Percentiles rank a stretch among this genome's conserved stretches.
Evolutionary conservation across 2,888 invertebrate genomes (phyloP).

Genomic region (Arenicola marina): DNA sequence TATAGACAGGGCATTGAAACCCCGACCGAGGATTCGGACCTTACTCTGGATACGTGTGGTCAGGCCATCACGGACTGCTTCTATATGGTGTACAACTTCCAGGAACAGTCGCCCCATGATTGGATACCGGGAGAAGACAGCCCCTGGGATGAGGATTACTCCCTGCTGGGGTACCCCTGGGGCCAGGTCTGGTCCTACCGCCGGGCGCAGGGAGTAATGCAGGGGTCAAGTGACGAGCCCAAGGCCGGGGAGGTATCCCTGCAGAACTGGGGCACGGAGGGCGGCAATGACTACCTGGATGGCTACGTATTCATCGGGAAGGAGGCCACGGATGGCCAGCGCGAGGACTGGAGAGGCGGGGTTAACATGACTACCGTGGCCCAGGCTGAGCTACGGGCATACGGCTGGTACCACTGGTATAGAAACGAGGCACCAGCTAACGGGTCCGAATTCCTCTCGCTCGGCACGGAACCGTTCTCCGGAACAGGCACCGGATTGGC

Average conservation of each 20-base stretch:
- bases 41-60: constrained; percentile 23
- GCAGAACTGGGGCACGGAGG: constrained; percentile 26
- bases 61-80: constrained; percentile 28
- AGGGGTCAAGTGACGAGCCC: constrained; percentile 3
- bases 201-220: constrained; percentile 10
- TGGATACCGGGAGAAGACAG: too few species aligned
- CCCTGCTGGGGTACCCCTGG: constrained; percentile 15
- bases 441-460: constrained; percentile 1
- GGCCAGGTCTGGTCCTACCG: constrained; percentile 29
- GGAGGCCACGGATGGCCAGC: constrained; percentile 10
- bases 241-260: constrained; percentile 26
- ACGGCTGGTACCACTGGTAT: constrained; percentile 27
- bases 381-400: constrained; percentile 16
- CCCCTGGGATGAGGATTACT: constrained; percentile 10
- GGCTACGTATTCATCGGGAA: constrained; percentile 15
- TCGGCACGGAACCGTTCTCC: constrained; percentile 6
- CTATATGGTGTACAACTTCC: constrained; percentile 12
- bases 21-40: constrained; percentile 17
- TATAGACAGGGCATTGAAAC: constrained; percentile 25
- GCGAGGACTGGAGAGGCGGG: constrained; percentile 22
- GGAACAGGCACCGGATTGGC: constrained; percentile 21
- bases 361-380: constrained; percentile 14
- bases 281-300: constrained; percentile 25
- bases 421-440: constrained; percentile 8
- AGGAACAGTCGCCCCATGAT: too few species aligned